Evolutionary conservation across 1,140 invertebrate genomes (phyloP).

Genomic region (Eumeta japonica): DNA sequence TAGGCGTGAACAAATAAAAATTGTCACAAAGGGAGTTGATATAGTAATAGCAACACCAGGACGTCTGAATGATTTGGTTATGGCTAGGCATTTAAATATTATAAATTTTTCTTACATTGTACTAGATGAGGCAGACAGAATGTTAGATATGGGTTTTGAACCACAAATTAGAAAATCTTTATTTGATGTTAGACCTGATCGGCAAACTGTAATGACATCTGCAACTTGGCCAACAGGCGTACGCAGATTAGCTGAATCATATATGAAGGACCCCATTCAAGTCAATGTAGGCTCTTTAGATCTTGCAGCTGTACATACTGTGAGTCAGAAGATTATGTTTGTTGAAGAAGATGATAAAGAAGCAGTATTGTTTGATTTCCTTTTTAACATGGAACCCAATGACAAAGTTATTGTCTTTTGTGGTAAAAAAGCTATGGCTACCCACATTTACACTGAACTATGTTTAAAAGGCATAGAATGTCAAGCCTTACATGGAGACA

Average conservation of each 20-base stretch:
- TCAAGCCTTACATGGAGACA: slow-evolving; percentile 85
- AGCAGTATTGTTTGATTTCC: slow-evolving; percentile 57
- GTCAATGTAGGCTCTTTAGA: slow-evolving; percentile 87
- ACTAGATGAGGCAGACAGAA: slow-evolving; percentile 89
- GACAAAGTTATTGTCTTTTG: slow-evolving; percentile 90
- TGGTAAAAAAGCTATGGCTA: slow-evolving; percentile 77
- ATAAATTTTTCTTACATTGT: slow-evolving; percentile 81
- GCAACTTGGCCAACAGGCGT: slow-evolving; percentile 89
- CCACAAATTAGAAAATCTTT: slow-evolving; percentile 83
- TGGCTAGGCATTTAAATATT: slow-evolving; percentile 66
- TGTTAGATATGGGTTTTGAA: slow-evolving; percentile 86
- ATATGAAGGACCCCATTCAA: slow-evolving; percentile 86
- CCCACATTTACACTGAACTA: slow-evolving; percentile 79
- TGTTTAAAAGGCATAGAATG: slow-evolving; percentile 65
- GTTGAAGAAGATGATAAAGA: slow-evolving; percentile 68
- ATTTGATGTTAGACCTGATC: slow-evolving; percentile 73
- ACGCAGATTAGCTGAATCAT: slow-evolving; percentile 75
- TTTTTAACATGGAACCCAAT: slow-evolving; percentile 62
- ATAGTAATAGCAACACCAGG: slow-evolving; percentile 89
- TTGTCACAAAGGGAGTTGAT: slow-evolving; percentile 72
- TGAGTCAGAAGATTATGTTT: slow-evolving; percentile 74
- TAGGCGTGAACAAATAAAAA: slow-evolving; percentile 72
- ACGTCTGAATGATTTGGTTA: slow-evolving; percentile 78
- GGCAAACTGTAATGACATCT: slow-evolving; percentile 83
- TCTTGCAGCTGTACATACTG: slow-evolving; percentile 79